Evolutionary conservation across 2,888 invertebrate species (phyloP), one percentile per base, ranked within the genome.

Genomic region (Uloborus plumipes): DNA sequence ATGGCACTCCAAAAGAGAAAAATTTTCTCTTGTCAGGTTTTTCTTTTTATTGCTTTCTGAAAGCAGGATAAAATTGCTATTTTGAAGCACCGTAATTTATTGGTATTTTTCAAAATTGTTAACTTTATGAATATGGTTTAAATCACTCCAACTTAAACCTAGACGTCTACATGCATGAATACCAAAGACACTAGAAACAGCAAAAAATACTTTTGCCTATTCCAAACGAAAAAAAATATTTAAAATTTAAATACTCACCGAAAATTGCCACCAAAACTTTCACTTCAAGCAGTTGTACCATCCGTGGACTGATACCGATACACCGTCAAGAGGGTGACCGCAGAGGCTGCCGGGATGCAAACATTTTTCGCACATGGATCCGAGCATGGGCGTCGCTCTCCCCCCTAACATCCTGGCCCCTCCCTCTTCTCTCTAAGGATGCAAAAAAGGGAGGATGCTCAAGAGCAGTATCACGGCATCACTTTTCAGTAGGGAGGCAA

Each of bases 261-360:
- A 49, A 39, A 39, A 65, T 58, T 49, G 14, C 39, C 22, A 18
- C 64, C 20, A 26, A 51, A 16, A 64, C 70, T 58, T 64, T 67
- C 66, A 49, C 58, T 70, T 16, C 39, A 39, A 39, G 39, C 39
- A 39, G 20, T 31, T 20, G 67, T 67, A 51, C 65, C 22, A 47
- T 39, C 39, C 39, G 39, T 9, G 39, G 39, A 39, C 39, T 39
- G 39, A 39, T 39, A 39, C 39, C 39, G 39, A 39, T 39, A 39
- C 11, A 11, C 39, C 39, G 39, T 39, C 39, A 67, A 61, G 67
- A 62, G 49, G 59, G 31, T 66, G 18, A 64, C 50, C 59, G 72
- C 61, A 49, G 26, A 16, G 71, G 71, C 64, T 78, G 69, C 69
- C 55, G 70, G 69, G 74, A 81, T 79, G 80, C 72, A 64, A 72